Base-by-base conservation (phyloP, 2,888 invertebrate species). In the Mystacides longicornis region DNA sequence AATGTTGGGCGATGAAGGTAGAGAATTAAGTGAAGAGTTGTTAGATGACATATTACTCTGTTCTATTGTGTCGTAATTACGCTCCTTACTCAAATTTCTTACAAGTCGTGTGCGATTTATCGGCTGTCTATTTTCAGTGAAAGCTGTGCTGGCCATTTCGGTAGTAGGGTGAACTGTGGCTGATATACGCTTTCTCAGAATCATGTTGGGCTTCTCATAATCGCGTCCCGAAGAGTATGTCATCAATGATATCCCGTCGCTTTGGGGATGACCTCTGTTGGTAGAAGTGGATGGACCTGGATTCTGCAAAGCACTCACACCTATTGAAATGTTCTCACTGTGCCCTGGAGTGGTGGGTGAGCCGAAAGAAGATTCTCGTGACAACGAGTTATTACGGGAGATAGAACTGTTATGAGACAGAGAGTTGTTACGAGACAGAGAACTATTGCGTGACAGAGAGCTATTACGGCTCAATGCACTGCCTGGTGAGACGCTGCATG, bases 101-200 rank as follows among this genome's bases (percentile, higher is more conserved):
- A 59, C 59, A 19, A 31, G 31, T 9, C 55, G 37, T 2, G 49
- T 37, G 11, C 18, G 23, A 43, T 56, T 56, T 14, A 48, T 45
- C 7, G 47, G 37, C 16, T 54, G 27, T 51, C 54, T 53, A 19
- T 54, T 52, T 31, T 51, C 54, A 19, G 49, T 31, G 37, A 61
- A 61, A 2, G 61, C 61, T 4, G 53, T 55, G 33, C 57, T 58
- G 42, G 51, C 57, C 31, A 57, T 49, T n/a, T 56, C 59, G 46
- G 55, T 59, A 1, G 59, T 57, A 3, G 61, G 61, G 47, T 61
- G 61, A 2, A 61, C 59, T 16, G 57, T 61, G 2, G 61, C 61
- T 50, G 61, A 61, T 19, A 61, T 61, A 3, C 61, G 46, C 31
- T 61, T 61, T 27, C 61, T 23, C 45, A 61, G 51, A 20, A 61